Conservation (phyloP, 2,888 invertebrate species). For the Thera britannica region DNA sequence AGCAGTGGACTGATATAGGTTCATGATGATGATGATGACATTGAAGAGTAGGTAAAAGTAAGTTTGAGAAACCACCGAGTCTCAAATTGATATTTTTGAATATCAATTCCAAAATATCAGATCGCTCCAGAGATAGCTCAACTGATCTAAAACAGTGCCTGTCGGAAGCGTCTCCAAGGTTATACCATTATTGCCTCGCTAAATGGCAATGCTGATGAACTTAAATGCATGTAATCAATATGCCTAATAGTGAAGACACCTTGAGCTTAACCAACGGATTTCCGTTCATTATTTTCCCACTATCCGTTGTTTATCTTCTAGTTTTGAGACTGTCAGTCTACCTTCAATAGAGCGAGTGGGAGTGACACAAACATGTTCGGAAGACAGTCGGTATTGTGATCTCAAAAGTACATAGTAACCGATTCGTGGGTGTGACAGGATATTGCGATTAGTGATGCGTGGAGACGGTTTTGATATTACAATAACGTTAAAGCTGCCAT, state of each 20-base stretch:
- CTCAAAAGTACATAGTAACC: constrained; percentile 27
- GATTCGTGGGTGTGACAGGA: constrained; percentile 35
- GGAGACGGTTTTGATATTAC: constrained; percentile 14
- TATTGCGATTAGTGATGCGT: constrained; percentile 36
- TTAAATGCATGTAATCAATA: too few species aligned
- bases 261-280: neutral
- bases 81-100: too few species aligned
- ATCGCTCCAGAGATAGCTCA: too few species aligned
- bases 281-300: neutral
- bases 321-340: constrained; percentile 15
- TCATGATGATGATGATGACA: too few species aligned
- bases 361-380: constrained; percentile 60
- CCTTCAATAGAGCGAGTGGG: constrained; percentile 48
- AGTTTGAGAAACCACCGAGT: too few species aligned
- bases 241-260: neutral
- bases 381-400: constrained; percentile 51
- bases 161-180: too few species aligned
- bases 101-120: too few species aligned
- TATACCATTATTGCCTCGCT: too few species aligned
- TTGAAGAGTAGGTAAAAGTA: too few species aligned
- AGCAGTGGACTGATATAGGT: too few species aligned
- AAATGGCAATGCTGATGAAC: too few species aligned
- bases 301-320: neutral
- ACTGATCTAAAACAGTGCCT: too few species aligned
- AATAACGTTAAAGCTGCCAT: constrained; percentile 7